phyloP scores from a whole-genome alignment of 2,113 vertebrate species.

The Bostrychus sinensis region DNA sequence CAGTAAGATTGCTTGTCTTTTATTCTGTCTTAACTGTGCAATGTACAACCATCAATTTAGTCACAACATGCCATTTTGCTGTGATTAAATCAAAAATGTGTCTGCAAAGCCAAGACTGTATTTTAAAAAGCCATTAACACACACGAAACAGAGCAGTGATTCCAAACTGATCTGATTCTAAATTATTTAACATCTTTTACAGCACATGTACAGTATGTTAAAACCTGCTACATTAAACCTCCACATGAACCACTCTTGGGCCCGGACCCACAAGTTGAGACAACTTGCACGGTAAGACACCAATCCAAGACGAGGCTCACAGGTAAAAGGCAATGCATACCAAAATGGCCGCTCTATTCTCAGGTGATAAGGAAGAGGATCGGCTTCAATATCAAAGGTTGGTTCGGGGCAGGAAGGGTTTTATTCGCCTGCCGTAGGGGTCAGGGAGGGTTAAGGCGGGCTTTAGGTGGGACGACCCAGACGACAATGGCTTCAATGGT shows the following conservation, averaged over 20 bases:
- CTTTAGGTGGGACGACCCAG: conserved; percentile 47
- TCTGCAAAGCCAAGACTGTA: no score
- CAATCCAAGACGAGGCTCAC: conserved; percentile 9
- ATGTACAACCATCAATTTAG: no score
- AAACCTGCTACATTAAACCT: no score
- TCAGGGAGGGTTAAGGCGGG: conserved; percentile 32
- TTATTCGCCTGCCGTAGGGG: conserved; percentile 36
- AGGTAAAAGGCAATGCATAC: conserved; percentile 61
- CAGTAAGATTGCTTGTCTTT: no score
- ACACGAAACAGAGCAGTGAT: no score
- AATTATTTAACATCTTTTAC: no score
- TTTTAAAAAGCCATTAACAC: no score
- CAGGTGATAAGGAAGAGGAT: conserved; percentile 31
- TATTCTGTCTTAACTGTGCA: no score
- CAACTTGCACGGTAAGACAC: not conserved
- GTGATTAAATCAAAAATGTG: no score
- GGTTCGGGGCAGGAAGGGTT: conserved; percentile 11
- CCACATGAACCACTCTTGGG: not conserved
- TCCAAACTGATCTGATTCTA: no score
- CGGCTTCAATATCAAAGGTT: conserved; percentile 16
- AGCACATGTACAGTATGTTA: no score
- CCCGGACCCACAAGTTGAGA: conserved; percentile 18
- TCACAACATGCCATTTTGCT: no score
- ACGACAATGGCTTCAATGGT: conserved; percentile 37
- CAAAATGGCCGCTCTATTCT: conserved; percentile 49